Conservation (phyloP, 1,140 invertebrate genomes). For the Saccostrea cuccullata region DNA sequence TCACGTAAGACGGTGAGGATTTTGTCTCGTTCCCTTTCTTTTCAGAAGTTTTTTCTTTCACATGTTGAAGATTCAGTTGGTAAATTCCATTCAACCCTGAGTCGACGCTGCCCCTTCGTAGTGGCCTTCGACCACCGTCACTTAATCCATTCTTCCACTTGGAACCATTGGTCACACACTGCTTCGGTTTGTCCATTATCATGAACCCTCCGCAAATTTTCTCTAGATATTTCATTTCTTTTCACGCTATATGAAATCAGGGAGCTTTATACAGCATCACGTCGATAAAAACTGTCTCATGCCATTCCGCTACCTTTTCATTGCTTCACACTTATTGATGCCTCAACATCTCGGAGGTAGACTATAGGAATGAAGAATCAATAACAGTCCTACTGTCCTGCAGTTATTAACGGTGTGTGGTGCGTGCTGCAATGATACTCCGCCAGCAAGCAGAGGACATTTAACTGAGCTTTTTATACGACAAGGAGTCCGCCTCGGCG, state of each 20-base stretch:
- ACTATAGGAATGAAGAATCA: constrained; percentile 13
- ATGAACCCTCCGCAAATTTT: constrained; percentile 20
- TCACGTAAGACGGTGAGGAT: background rate
- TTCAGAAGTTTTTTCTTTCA: background rate
- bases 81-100: background rate
- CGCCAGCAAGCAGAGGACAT: constrained; percentile 17
- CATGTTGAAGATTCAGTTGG: background rate
- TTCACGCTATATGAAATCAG: background rate
- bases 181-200: constrained; percentile 29
- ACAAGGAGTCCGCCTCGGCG: constrained; percentile 23
- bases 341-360: constrained; percentile 15
- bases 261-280: background rate
- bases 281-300: constrained; percentile 12
- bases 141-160: constrained; percentile 3
- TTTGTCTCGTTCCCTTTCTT: constrained; percentile 17
- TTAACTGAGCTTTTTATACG: constrained; percentile 17
- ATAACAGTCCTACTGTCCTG: constrained; percentile 25
- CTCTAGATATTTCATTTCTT: constrained; percentile 18
- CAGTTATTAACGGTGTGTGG: background rate
- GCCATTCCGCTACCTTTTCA: background rate
- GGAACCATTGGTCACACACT: constrained; percentile 15
- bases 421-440: constrained; percentile 11
- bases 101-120: background rate
- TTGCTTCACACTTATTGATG: background rate
- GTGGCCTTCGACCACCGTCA: background rate